phyloP scores from a whole-genome alignment of 2,797 vertebrate species.

The Oophaga sylvatica region DNA sequence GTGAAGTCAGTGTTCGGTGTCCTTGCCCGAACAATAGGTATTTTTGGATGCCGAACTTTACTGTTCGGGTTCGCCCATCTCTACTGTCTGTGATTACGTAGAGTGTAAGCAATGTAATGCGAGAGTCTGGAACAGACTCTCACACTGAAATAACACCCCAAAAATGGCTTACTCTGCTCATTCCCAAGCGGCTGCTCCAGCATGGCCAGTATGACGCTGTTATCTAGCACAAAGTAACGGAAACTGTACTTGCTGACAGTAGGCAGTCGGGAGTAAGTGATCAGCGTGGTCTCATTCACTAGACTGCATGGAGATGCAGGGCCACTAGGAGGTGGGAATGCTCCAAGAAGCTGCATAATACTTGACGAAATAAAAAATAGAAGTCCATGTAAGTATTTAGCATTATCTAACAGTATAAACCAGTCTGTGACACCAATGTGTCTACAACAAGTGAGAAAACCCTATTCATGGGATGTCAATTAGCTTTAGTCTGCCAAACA shows the following conservation, averaged over 20 bases:
- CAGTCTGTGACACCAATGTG: too few relatives aligned
- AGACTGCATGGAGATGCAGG: slow-evolving; percentile 94
- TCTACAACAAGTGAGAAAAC: too few relatives aligned
- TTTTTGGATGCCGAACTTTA: too few relatives aligned
- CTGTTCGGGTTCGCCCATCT: too few relatives aligned
- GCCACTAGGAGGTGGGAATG: slow-evolving; percentile 94
- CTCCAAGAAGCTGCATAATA: slow-evolving; percentile 95
- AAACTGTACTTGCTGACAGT: slow-evolving; percentile 86
- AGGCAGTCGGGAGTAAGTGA: slow-evolving; percentile 89
- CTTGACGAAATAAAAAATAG: slow-evolving; percentile 68
- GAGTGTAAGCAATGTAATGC: too few relatives aligned
- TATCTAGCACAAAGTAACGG: slow-evolving; percentile 90
- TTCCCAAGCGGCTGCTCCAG: slow-evolving; percentile 85
- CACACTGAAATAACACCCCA: background rate
- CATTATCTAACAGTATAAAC: background rate
- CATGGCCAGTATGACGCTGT: slow-evolving; percentile 89
- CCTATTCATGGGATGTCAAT: too few relatives aligned
- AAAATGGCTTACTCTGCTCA: slow-evolving; percentile 81
- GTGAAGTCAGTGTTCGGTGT: too few relatives aligned
- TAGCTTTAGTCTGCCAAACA: too few relatives aligned
- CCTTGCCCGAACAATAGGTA: too few relatives aligned
- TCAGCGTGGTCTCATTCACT: slow-evolving; percentile 92
- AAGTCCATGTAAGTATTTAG: background rate
- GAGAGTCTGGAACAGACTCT: background rate
- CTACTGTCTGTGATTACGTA: too few relatives aligned